Evolutionary conservation across 2,888 invertebrate species (phyloP), one percentile per base, ranked within the genome.

Genomic region (Meloe dianella): DNA sequence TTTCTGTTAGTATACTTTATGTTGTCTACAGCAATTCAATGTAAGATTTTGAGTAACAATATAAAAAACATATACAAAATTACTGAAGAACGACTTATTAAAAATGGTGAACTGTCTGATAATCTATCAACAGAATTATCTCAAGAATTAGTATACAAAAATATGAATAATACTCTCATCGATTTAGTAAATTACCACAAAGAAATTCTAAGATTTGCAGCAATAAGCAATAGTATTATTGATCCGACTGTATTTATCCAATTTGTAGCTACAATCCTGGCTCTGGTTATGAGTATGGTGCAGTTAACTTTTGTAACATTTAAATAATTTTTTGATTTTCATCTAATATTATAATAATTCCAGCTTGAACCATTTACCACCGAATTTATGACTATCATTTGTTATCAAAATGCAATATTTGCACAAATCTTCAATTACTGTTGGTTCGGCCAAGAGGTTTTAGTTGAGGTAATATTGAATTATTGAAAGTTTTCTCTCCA

Each of bases 371-470:
- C 51, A 3, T 51, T 51, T 5, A 51, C 22, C 1, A 4, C 12
- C 6, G 51, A 51, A 51, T 51, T 51, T 24, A 4, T 51, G 9
- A 22, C 8, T 9, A 22, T 24, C 4, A 5, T 51, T 12, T 22
- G 22, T 24, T 51, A 51, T 22, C 51, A 51, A 51, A 24, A 4
- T 54, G 60, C 66, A 12, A 60, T 63, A 35, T 60, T 57, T 24
- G 54, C 41, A 14, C 66, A 66, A 57, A 22, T 66, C 1, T 66
- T 66, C 20, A 20, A 59, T 1, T 66, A 66, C 38, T 63, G 63
- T 41, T 66, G 66, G 66, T 66, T 66, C n/a, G 63, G 66, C 12
- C 59, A 66, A 57, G 66, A 66, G 17, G 63, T 66, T 2, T 56
- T 56, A 9, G n/a, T 57, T 12, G 60, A 63, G 57, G 66, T 66